Conservation (phyloP, 1,140 invertebrate species). For the Varroa destructor region DNA sequence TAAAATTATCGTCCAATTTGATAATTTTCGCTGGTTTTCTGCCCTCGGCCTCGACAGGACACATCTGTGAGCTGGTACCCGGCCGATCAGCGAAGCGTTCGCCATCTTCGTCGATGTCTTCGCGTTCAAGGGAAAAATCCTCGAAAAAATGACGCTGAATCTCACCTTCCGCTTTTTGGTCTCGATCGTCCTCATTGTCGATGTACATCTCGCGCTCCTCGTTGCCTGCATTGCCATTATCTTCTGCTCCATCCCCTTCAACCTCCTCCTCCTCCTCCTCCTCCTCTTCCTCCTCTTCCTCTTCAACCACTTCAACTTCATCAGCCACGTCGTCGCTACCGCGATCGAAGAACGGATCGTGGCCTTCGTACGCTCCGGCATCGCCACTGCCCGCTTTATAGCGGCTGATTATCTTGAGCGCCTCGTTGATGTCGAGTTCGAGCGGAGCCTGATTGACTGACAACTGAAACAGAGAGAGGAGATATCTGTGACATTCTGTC, state of each 20-base stretch:
- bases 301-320: constrained; percentile 27
- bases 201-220: neutral
- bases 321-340: constrained; percentile 27
- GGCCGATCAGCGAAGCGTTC: no score
- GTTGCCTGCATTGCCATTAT: neutral
- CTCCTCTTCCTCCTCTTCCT: constrained; percentile 27
- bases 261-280: constrained; percentile 27
- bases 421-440: constrained; percentile 5
- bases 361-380: neutral
- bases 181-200: no score
- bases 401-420: constrained; percentile 5
- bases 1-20: no score
- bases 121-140: no score
- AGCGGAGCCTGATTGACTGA: neutral
- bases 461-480: neutral
- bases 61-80: no score
- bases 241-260: constrained; percentile 10
- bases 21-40: no score
- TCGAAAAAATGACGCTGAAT: no score
- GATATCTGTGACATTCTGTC: no score
- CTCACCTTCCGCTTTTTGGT: no score
- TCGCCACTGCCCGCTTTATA: neutral
- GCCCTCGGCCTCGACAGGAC: no score
- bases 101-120: no score
- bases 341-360: neutral